Evolutionary conservation across 2,888 invertebrate genomes (phyloP).

Genomic region (Torymus auratus): DNA sequence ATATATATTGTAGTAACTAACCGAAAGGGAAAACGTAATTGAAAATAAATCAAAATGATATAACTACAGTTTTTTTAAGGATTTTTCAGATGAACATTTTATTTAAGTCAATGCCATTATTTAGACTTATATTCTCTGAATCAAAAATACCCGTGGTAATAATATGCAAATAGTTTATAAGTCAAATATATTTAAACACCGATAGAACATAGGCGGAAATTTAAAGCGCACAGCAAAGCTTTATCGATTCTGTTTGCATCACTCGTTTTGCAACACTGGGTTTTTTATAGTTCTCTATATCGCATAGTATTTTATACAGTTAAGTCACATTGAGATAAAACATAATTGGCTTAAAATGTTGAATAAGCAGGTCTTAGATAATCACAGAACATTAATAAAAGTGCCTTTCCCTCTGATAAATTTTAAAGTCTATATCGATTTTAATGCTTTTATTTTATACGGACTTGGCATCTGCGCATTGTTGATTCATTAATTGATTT

Average conservation of each 20-base stretch:
- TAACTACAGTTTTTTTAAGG: too few relatives aligned
- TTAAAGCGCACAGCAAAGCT: background rate
- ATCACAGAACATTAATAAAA: background rate
- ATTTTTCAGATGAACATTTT: too few relatives aligned
- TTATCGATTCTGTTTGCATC: conserved; percentile 24
- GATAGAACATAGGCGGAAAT: background rate
- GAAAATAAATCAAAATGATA: too few relatives aligned
- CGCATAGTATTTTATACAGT: background rate
- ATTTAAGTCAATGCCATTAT: too few relatives aligned
- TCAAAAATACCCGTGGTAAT: background rate
- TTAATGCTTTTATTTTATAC: too few relatives aligned
- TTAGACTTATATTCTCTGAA: background rate
- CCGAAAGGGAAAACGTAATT: too few relatives aligned
- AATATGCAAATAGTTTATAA: background rate
- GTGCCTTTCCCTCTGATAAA: too few relatives aligned
- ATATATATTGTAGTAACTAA: too few relatives aligned
- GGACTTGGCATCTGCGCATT: too few relatives aligned
- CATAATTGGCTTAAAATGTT: background rate
- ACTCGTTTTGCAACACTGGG: conserved; percentile 16
- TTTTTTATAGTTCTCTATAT: conserved; percentile 7
- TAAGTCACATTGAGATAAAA: conserved; percentile 7
- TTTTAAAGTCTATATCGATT: too few relatives aligned
- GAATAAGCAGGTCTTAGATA: background rate
- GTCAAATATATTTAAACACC: background rate
- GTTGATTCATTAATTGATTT: too few relatives aligned